Evolutionary conservation across 2,888 invertebrate species (phyloP), one percentile per base, ranked within the genome.

Genomic region (Macroteleia sp.): DNA sequence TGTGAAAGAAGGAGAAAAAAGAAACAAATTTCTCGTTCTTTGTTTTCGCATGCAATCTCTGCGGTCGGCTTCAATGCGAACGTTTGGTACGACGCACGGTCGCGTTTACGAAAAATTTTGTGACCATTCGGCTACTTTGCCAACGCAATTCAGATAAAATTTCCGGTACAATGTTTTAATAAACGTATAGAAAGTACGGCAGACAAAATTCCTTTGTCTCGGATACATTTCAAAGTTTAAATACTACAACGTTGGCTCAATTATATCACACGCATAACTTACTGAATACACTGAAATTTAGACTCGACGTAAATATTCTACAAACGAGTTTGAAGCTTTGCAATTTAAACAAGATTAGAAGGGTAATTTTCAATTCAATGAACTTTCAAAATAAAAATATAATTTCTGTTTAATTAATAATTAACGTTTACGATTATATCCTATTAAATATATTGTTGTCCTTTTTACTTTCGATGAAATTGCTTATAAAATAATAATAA

Each of bases 1-100:
- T 17, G 6, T 30, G 22, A 30, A n/a, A n/a, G n/a, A n/a, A n/a
- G 16, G 17, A 62, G 70, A 73, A 62, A 73, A 73, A 73, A 64
- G 71, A 41, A 30, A n/a, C n/a, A n/a, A n/a, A n/a, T n/a, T n/a
- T n/a, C n/a, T n/a, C n/a, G n/a, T 44, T 42, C 16, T 44, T 70
- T 52, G 28, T 30, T 41, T 25, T 56, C 41, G 41, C 30, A 41
- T 56, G 56, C 28, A 56, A 56, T 57, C 44, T 44, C 14, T 12
- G 12, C 41, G 25, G 42, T 28, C 32, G 5, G 57, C 44, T 57
- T 20, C 57, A 57, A 57, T 44, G 34, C 20, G 34, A 57, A 44
- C 44, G 42, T 57, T 57, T 20, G 20, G 42, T 44, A 44, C 22
- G 44, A 39, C 36, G 19, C 36, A 28, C 46, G 42, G 34, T 34